Evolutionary conservation across 2,888 invertebrate genomes (phyloP), one percentile per base, ranked within the genome.

Genomic region (Drosophila limbata): DNA sequence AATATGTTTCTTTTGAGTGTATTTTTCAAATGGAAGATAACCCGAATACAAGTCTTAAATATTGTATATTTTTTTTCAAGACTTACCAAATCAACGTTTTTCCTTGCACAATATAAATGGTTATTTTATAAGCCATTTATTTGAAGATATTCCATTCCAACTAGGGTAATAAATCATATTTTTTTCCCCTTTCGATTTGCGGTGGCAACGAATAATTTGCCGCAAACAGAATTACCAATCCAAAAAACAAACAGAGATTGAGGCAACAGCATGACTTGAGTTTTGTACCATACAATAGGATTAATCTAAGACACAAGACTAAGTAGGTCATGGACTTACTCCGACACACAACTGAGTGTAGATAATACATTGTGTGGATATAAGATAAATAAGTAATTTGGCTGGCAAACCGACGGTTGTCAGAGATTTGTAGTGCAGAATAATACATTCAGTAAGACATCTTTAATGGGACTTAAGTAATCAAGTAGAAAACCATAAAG

Each of bases 121-220:
- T 21, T 51, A 21, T 51, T 51, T 39, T 39, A n/a, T 52, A 60
- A 42, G 40, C 15, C 19, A 47, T 37, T 28, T 57, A 10, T 17
- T 47, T 39, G 15, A 6, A 21, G 13, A 39, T 31, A 33, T 17
- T n/a, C 42, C 19, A 17, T 37, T 2, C 31, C 8, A 59, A 37
- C 31, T 59, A 5, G 57, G 50, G 39, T 64, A 73, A 78, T 77
- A 80, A 78, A 78, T 80, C 80, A 78, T 77, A 64, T 80, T 63
- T 80, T 79, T 78, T 73, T 66, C 52, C 59, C 62, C 64, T 76
- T 72, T 67, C 63, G 77, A 67, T 78, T 78, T 77, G 61, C 70
- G 69, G 69, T 71, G 42, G 45, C 62, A 13, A 10, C 64, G 62
- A 64, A 39, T 11, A 51, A 40, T 11, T 45, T 56, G 35, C 35